These are phyloP conservation scores for Saturnia pavonia DNA, from an alignment of 2,888 invertebrate species.

Conservation along the genomic window DNA sequence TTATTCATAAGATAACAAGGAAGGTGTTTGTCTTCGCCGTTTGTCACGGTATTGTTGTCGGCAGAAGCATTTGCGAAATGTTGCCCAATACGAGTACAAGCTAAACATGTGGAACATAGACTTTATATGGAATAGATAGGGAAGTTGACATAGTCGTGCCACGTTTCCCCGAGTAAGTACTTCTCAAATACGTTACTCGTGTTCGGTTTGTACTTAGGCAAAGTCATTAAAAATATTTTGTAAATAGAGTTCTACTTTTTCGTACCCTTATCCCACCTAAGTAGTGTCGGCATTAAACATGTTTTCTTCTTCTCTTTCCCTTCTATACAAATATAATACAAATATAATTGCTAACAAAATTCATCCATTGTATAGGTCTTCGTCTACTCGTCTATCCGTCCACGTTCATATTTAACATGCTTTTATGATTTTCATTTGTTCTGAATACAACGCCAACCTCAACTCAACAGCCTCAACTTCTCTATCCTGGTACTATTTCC, in stretches of 20 bases:
- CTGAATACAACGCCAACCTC: no score
- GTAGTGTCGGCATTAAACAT: no score
- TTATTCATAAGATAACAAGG: constrained; percentile 80
- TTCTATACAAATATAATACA: no score
- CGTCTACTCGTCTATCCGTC: no score
- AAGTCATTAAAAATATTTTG: constrained; percentile 5
- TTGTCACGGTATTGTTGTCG: constrained; percentile 72
- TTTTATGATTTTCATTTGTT: no score
- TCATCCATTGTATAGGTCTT: no score
- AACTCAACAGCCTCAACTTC: no score
- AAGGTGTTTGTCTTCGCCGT: constrained; percentile 73
- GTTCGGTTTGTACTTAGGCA: neutral
- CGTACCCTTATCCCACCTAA: no score
- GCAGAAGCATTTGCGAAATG: constrained; percentile 74
- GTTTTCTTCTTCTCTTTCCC: no score
- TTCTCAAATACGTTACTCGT: constrained; percentile 21
- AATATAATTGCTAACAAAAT: no score
- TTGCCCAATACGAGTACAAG: constrained; percentile 59
- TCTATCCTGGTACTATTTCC: no score
- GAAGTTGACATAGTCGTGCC: constrained; percentile 44
- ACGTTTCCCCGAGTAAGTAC: constrained; percentile 22
- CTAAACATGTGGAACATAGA: constrained; percentile 52
- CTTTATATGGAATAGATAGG: constrained; percentile 53
- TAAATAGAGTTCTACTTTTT: neutral
- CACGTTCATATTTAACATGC: no score